A percentile compares a stretch with the other conserved stretches of the same genome.
phyloP scores from a whole-genome alignment of 2,113 vertebrate species.

The Pseudorasbora parva region DNA sequence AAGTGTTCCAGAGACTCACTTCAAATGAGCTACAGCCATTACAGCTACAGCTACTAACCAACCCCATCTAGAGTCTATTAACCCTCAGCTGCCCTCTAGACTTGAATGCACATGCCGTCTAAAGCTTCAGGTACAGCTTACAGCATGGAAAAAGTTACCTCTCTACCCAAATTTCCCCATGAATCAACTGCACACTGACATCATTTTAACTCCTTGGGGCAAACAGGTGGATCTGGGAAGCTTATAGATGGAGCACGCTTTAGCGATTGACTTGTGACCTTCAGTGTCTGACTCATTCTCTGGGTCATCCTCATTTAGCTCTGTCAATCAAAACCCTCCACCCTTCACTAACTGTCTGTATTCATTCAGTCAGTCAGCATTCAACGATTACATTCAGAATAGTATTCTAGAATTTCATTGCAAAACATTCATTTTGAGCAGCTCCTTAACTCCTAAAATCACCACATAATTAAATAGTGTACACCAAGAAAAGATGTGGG shows the following conservation, averaged over 20 bases:
- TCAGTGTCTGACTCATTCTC: not conserved
- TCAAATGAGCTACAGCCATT: not conserved
- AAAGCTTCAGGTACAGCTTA: not conserved
- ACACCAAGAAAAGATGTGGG: not conserved
- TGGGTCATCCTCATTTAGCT: slow-evolving; percentile 7
- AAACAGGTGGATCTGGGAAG: slow-evolving; percentile 39
- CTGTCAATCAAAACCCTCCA: slow-evolving; percentile 4
- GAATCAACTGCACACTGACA: slow-evolving; percentile 18
- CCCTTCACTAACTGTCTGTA: not conserved
- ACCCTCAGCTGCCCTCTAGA: slow-evolving; percentile 16
- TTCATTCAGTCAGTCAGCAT: not conserved
- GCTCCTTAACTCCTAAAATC: not conserved
- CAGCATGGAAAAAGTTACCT: slow-evolving; percentile 10
- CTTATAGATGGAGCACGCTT: slow-evolving; percentile 6
- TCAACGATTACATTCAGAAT: not conserved
- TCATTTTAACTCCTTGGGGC: slow-evolving; percentile 16
- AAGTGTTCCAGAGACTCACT: slow-evolving; percentile 4
- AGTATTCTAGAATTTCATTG: too few species aligned
- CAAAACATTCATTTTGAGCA: not conserved
- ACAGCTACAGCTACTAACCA: not conserved
- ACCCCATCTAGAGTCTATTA: slow-evolving; percentile 11
- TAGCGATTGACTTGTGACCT: not conserved
- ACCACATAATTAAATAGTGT: not conserved
- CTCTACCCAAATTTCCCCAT: not conserved
- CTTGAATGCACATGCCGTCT: not conserved